These are phyloP conservation scores for Neostethus bicornis DNA, from an alignment of 2,797 vertebrate species.

Conservation along the genomic window DNA sequence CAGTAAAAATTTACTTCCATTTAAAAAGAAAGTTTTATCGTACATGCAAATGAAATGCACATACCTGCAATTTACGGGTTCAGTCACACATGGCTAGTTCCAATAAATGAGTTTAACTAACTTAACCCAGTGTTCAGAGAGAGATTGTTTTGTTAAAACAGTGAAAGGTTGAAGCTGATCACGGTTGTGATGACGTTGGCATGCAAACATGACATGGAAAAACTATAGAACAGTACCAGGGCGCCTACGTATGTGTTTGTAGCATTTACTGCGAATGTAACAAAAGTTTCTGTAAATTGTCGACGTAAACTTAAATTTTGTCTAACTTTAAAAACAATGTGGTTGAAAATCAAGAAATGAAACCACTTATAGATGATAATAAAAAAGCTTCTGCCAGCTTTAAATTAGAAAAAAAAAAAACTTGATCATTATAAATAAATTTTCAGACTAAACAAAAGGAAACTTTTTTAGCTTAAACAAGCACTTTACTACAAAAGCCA, in stretches of 20 bases:
- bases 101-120: not conserved
- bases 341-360: too few relatives aligned
- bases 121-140: not conserved
- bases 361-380: too few relatives aligned
- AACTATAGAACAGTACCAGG: conserved; percentile 23
- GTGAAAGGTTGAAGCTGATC: conserved; percentile 16
- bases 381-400: too few relatives aligned
- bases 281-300: conserved; percentile 26
- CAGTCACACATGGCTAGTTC: not conserved
- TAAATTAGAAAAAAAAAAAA: too few relatives aligned
- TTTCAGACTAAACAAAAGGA: too few relatives aligned
- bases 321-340: too few relatives aligned
- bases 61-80: not conserved
- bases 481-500: too few relatives aligned
- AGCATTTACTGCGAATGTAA: conserved; percentile 7
- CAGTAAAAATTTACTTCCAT: too few relatives aligned
- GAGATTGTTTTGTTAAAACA: conserved; percentile 6
- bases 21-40: too few relatives aligned
- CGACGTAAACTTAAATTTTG: not conserved
- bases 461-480: too few relatives aligned
- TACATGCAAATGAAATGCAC: too few relatives aligned
- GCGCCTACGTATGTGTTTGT: conserved; percentile 25
- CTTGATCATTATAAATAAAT: too few relatives aligned
- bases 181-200: conserved; percentile 41
- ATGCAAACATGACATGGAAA: conserved; percentile 54